phyloP scores from a whole-genome alignment of 2,888 invertebrate species.

The Sesia apiformis region DNA sequence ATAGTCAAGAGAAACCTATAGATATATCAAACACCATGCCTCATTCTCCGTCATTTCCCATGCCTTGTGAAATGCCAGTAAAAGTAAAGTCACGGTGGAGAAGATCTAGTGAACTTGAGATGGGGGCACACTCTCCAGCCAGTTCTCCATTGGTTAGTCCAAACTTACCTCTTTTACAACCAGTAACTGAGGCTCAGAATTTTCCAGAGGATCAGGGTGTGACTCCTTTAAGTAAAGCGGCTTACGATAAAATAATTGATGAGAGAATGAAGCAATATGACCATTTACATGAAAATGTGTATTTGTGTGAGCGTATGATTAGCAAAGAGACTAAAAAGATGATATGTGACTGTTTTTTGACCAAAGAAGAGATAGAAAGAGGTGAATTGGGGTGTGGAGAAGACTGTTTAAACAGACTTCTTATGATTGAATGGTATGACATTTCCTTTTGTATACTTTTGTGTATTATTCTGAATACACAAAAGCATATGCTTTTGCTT shows the following conservation, averaged over 20 bases:
- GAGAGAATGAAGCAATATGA: slow-evolving; percentile 83
- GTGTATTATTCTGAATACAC: too few relatives aligned
- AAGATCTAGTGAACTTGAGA: slow-evolving; percentile 83
- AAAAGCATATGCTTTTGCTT: too few relatives aligned
- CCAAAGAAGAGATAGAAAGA: slow-evolving; percentile 88
- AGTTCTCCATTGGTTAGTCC: slow-evolving; percentile 57
- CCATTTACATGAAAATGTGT: slow-evolving; percentile 88
- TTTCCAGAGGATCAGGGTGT: slow-evolving; percentile 21
- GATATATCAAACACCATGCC: slow-evolving; percentile 38
- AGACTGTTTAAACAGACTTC: slow-evolving; percentile 95
- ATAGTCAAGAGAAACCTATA: slow-evolving; percentile 56
- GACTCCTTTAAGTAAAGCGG: slow-evolving; percentile 45
- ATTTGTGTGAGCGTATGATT: slow-evolving; percentile 86
- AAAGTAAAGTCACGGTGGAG: slow-evolving; percentile 88
- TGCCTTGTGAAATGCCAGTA: slow-evolving; percentile 78
- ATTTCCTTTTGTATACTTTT: neutral
- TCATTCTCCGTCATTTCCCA: slow-evolving; percentile 55
- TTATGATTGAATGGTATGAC: slow-evolving; percentile 97
- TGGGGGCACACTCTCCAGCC: slow-evolving; percentile 65
- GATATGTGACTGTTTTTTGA: slow-evolving; percentile 96
- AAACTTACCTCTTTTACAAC: slow-evolving; percentile 36
- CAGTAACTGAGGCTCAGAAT: slow-evolving; percentile 32
- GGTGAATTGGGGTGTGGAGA: slow-evolving; percentile 94
- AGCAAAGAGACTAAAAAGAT: slow-evolving; percentile 94
- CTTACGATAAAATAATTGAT: slow-evolving; percentile 65